A percentile compares a stretch with the other conserved stretches of the same genome.
Conservation (phyloP, 2,888 invertebrate species). For the Zygothrica quintamaculata region DNA sequence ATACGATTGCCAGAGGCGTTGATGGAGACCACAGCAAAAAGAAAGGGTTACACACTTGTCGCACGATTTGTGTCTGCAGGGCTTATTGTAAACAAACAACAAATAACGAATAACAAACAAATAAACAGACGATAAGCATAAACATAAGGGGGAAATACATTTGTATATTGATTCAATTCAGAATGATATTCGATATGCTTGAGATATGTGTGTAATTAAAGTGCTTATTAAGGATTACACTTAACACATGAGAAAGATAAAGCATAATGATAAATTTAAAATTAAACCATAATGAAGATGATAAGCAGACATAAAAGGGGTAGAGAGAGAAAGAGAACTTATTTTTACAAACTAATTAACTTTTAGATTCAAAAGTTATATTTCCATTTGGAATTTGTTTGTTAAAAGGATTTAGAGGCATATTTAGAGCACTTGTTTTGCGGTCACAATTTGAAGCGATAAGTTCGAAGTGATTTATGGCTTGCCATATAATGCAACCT, state of each 20-base stretch:
- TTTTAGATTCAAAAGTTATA: too few species aligned
- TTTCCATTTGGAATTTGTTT: too few species aligned
- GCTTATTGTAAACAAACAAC: constrained; percentile 58
- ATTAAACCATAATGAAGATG: too few species aligned
- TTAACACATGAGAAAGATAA: constrained; percentile 20
- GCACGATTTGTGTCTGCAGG: too few species aligned
- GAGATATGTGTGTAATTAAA: constrained; percentile 9
- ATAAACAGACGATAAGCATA: constrained; percentile 32
- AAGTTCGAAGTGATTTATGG: constrained; percentile 46
- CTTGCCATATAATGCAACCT: constrained; percentile 25
- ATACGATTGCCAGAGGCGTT: constrained; percentile 17
- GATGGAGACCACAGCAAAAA: too few species aligned
- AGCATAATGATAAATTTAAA: constrained; percentile 15
- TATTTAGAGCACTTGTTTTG: constrained; percentile 47
- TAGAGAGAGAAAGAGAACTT: too few species aligned
- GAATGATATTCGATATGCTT: constrained; percentile 46
- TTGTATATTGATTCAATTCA: constrained; percentile 16
- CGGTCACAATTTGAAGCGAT: constrained; percentile 13
- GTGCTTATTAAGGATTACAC: constrained; percentile 21
- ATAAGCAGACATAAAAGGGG: too few species aligned
- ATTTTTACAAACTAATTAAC: too few species aligned
- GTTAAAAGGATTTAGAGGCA: too few species aligned
- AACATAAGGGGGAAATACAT: constrained; percentile 26
- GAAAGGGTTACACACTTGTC: constrained; percentile 47
- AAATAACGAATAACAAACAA: too few species aligned